These are phyloP conservation scores for Mesocricetus auratus DNA, from an alignment of 2,113 vertebrate species.

Conservation along the genomic window DNA sequence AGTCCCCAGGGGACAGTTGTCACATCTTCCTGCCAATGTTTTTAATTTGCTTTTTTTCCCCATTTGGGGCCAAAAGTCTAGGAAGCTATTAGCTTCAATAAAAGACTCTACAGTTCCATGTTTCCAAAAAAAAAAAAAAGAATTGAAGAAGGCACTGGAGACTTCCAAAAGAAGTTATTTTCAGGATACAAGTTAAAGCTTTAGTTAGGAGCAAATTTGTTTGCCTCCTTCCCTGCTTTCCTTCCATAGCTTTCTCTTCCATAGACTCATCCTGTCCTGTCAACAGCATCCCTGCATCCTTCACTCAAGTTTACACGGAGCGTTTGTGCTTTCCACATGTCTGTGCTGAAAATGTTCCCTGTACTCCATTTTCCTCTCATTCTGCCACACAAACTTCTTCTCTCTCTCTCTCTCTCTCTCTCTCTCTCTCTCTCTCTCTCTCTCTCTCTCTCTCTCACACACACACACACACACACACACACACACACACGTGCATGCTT, in stretches of 20 bases:
- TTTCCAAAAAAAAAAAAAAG: no score
- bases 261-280: background rate
- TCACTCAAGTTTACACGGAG: background rate
- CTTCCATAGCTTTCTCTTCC: background rate
- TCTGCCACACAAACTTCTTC: background rate
- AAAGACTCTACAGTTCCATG: constrained; percentile 57
- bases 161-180: background rate
- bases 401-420: background rate
- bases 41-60: background rate
- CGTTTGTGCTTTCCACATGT: accelerated
- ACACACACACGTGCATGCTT: no score
- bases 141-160: background rate
- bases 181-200: background rate
- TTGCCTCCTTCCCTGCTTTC: background rate
- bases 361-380: background rate
- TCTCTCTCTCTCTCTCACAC: background rate
- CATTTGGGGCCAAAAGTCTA: constrained; percentile 80
- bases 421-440: background rate
- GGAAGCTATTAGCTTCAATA: constrained; percentile 67
- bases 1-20: constrained; percentile 21
- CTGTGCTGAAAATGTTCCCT: background rate
- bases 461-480: no score
- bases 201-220: background rate
- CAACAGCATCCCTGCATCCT: background rate
- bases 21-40: constrained; percentile 75